phyloP scores from a whole-genome alignment of 2,797 vertebrate species.

The Parotocinclus haroldoi region DNA sequence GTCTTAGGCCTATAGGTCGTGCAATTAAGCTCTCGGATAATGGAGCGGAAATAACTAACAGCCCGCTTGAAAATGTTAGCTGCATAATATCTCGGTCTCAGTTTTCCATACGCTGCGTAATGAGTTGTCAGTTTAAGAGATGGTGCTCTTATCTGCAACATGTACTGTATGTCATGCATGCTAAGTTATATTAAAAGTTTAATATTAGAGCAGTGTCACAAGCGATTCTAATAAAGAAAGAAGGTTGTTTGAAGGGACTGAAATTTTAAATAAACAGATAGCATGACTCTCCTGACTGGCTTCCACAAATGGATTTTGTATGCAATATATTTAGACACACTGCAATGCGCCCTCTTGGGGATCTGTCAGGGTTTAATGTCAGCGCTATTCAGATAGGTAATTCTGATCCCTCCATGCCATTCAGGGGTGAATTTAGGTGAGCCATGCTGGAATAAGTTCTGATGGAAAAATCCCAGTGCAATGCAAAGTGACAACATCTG shows the following conservation, averaged over 20 bases:
- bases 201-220: too few relatives aligned
- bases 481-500: constrained; percentile 21
- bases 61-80: constrained; percentile 38
- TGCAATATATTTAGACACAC: background rate
- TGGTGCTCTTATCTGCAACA: too few relatives aligned
- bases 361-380: constrained; percentile 22
- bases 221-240: background rate
- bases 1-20: constrained; percentile 43
- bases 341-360: constrained; percentile 17
- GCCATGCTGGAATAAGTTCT: constrained; percentile 22
- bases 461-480: constrained; percentile 16
- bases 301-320: constrained; percentile 27
- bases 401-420: constrained; percentile 20
- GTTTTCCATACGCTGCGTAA: constrained; percentile 10
- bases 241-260: background rate
- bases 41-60: constrained; percentile 41
- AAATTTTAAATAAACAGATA: constrained; percentile 1
- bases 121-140: background rate
- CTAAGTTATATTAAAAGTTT: background rate
- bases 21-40: constrained; percentile 51
- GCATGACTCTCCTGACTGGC: background rate
- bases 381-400: constrained; percentile 16
- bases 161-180: too few relatives aligned
- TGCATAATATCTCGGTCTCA: background rate
- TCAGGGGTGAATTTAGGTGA: constrained; percentile 22